Percentiles rank a stretch among this genome's conserved stretches.
These are phyloP conservation scores for Calcarius lapponicus DNA, from an alignment of 2,797 vertebrate species.

Conservation along the genomic window DNA sequence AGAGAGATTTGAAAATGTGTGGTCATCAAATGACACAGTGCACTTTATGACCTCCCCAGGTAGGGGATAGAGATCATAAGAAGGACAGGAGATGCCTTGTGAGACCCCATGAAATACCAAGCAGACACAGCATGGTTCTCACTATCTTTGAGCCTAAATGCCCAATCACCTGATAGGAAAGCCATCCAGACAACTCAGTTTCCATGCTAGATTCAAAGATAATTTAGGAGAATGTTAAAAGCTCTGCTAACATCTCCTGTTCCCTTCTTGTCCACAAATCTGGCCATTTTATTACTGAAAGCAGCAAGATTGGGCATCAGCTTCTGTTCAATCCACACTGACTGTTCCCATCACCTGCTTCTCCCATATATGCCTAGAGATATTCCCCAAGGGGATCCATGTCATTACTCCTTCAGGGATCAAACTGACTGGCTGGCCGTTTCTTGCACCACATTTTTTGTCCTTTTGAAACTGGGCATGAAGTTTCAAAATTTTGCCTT, in stretches of 20 bases:
- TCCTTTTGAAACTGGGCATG: not conserved
- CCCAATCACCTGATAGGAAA: not conserved
- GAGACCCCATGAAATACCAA: not conserved
- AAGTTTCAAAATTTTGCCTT: not conserved
- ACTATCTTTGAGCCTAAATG: not conserved
- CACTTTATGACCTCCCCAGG: not conserved
- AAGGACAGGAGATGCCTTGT: not conserved
- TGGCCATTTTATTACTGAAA: not conserved
- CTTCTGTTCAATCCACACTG: not conserved
- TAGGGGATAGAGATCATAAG: not conserved
- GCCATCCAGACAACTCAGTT: not conserved
- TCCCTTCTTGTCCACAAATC: not conserved
- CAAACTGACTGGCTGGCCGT: fast-evolving
- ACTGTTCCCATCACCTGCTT: not conserved
- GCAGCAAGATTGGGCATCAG: not conserved
- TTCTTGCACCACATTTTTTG: not conserved
- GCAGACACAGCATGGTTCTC: fast-evolving
- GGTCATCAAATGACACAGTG: not conserved
- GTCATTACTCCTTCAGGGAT: not conserved
- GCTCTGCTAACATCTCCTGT: not conserved
- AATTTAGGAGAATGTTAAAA: not conserved
- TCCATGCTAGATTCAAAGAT: not conserved
- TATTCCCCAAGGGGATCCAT: not conserved
- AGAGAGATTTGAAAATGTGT: not conserved
- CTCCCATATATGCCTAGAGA: not conserved